A percentile compares a stretch with the other conserved stretches of the same genome.
These are phyloP conservation scores for Lobophora halterata DNA, from an alignment of 2,888 invertebrate genomes.

Conservation along the genomic window DNA sequence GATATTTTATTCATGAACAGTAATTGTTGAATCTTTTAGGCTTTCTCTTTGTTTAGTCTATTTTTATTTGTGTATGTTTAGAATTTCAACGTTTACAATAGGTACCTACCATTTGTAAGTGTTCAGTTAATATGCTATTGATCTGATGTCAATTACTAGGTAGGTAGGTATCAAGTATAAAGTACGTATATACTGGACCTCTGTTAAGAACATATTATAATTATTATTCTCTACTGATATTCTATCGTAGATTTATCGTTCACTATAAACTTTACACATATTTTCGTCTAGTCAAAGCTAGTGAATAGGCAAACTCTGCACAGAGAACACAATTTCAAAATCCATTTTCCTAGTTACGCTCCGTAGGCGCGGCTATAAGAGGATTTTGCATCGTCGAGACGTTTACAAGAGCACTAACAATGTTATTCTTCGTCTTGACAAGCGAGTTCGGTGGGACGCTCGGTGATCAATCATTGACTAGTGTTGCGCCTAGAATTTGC, in stretches of 20 bases:
- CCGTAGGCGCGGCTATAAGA: conserved; percentile 52
- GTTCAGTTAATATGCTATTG: no score
- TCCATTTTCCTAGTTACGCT: conserved; percentile 24
- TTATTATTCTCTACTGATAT: no score
- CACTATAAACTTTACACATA: not conserved
- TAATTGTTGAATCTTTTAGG: not conserved
- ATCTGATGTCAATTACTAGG: no score
- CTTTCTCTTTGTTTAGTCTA: no score
- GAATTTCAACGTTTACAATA: no score
- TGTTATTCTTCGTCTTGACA: conserved; percentile 76
- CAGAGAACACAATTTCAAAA: conserved; percentile 16
- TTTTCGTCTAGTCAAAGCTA: conserved; percentile 3
- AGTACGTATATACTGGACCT: no score
- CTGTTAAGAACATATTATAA: no score
- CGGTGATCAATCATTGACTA: conserved; percentile 69
- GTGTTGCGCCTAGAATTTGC: conserved; percentile 48
- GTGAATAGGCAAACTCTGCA: conserved; percentile 2
- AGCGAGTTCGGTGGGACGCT: conserved; percentile 58
- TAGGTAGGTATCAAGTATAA: no score
- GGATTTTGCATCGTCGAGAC: conserved; percentile 66
- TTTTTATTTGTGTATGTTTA: no score
- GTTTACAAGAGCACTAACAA: conserved; percentile 73
- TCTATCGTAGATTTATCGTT: no score
- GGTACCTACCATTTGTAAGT: no score
- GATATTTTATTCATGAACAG: conserved; percentile 13